Evolutionary conservation across 2,113 vertebrate genomes (phyloP).

Genomic region (Barbus barbus): DNA sequence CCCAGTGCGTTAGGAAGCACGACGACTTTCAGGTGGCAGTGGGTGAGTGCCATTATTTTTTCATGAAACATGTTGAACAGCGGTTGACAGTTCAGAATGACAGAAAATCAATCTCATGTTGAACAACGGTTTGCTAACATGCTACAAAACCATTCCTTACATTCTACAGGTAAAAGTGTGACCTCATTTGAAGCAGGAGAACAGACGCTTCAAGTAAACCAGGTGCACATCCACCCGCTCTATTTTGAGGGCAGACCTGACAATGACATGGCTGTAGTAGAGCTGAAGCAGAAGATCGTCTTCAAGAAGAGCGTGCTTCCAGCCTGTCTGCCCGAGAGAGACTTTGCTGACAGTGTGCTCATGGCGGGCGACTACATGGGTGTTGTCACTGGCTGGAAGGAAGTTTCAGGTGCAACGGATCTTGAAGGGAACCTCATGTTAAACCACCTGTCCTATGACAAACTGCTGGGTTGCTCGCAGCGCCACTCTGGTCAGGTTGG

Average conservation of each 20-base stretch:
- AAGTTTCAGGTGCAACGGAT: neutral
- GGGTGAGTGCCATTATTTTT: slow-evolving; percentile 64
- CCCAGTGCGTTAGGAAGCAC: slow-evolving; percentile 67
- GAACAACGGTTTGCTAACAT: neutral
- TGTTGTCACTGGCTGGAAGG: slow-evolving; percentile 71
- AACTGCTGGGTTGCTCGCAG: slow-evolving; percentile 63
- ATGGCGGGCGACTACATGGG: slow-evolving; percentile 59
- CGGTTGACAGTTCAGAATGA: too few species aligned
- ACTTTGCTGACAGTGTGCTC: slow-evolving; percentile 74
- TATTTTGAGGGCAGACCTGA: slow-evolving; percentile 62
- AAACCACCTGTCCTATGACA: slow-evolving; percentile 67
- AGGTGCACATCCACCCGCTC: slow-evolving; percentile 65
- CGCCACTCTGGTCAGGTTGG: slow-evolving; percentile 57
- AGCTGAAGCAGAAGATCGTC: slow-evolving; percentile 66
- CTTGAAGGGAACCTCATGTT: slow-evolving; percentile 62
- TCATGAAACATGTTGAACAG: too few species aligned
- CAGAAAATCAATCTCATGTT: too few species aligned
- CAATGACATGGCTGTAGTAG: slow-evolving; percentile 74
- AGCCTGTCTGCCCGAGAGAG: slow-evolving; percentile 74
- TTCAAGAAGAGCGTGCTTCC: slow-evolving; percentile 56
- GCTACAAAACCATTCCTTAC: neutral
- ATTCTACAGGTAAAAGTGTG: slow-evolving; percentile 62
- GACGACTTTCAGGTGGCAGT: slow-evolving; percentile 66
- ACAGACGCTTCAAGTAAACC: slow-evolving; percentile 58
- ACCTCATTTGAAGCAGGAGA: slow-evolving; percentile 42